Conservation (phyloP, 2,888 invertebrate genomes). For the Vannuccia rotundouncinata region DNA sequence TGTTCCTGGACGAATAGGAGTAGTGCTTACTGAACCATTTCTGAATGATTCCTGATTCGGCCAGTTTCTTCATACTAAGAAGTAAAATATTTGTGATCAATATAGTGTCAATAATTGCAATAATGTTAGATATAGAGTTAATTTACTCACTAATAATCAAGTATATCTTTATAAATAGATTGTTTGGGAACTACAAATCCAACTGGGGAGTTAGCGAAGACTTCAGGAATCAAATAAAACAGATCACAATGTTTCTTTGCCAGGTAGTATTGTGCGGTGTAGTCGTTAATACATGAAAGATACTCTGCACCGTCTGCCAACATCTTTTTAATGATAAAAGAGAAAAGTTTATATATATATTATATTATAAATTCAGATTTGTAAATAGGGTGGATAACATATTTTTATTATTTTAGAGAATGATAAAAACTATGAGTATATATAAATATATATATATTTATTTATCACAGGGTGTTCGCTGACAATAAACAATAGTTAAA, state of each 20-base stretch:
- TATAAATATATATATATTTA: no score
- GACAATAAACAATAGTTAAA: no score
- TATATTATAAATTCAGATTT: not conserved
- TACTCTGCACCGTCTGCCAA: not conserved
- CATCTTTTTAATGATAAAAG: not conserved
- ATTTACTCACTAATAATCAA: conserved; percentile 1
- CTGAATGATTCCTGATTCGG: not conserved
- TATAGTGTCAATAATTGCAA: no score
- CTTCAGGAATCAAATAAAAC: not conserved
- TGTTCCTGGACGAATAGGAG: not conserved
- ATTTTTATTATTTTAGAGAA: no score
- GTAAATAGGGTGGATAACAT: no score
- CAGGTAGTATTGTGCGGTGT: not conserved
- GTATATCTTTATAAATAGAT: not conserved
- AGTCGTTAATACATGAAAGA: not conserved
- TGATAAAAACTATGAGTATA: no score
- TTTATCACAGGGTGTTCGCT: no score
- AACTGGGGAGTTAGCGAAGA: not conserved
- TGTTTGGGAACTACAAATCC: not conserved
- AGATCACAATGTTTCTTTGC: not conserved
- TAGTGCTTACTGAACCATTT: not conserved
- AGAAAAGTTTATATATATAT: not conserved
- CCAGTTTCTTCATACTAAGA: not conserved
- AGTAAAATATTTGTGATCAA: no score
- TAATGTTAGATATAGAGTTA: no score